A percentile compares a stretch with the other conserved stretches of the same genome.
Evolutionary conservation across 1,140 invertebrate genomes (phyloP).

Genomic region (Stratiolaelaps scimitus): DNA sequence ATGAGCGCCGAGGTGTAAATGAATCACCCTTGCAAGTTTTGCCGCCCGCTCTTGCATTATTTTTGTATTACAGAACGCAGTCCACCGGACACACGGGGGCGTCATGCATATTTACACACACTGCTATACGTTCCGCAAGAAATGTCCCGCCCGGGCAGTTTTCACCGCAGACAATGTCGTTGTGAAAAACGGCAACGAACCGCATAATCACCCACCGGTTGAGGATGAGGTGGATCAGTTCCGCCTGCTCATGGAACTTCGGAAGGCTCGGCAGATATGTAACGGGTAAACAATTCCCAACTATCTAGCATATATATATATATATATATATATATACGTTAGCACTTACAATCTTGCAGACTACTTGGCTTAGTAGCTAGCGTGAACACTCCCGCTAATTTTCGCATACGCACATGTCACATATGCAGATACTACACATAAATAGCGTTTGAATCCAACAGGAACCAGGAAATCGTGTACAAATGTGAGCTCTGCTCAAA

Average conservation of each 20-base stretch:
- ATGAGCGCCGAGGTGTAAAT: too few species aligned
- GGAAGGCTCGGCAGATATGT: slow-evolving; percentile 17
- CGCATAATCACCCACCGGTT: slow-evolving; percentile 4
- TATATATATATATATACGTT: too few species aligned
- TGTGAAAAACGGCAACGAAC: slow-evolving; percentile 18
- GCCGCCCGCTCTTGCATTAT: too few species aligned
- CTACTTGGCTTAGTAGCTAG: too few species aligned
- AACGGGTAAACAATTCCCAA: neutral
- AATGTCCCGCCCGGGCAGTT: slow-evolving; percentile 15
- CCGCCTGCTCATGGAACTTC: slow-evolving; percentile 6
- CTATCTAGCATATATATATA: neutral
- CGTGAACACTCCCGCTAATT: too few species aligned
- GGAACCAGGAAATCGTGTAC: slow-evolving; percentile 12
- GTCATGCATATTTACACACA: slow-evolving; percentile 16
- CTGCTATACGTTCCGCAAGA: slow-evolving; percentile 19
- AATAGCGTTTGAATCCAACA: neutral
- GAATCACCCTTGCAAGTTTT: too few species aligned
- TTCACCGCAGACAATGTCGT: slow-evolving; percentile 13
- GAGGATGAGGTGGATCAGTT: slow-evolving; percentile 27
- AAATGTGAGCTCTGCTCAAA: slow-evolving; percentile 20
- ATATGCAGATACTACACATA: too few species aligned
- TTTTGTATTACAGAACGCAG: neutral
- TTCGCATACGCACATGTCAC: too few species aligned
- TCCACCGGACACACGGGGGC: slow-evolving; percentile 1
- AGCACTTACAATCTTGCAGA: too few species aligned